Evolutionary conservation across 2,888 invertebrate genomes (phyloP).

Genomic region (Philhelius pedissequus): DNA sequence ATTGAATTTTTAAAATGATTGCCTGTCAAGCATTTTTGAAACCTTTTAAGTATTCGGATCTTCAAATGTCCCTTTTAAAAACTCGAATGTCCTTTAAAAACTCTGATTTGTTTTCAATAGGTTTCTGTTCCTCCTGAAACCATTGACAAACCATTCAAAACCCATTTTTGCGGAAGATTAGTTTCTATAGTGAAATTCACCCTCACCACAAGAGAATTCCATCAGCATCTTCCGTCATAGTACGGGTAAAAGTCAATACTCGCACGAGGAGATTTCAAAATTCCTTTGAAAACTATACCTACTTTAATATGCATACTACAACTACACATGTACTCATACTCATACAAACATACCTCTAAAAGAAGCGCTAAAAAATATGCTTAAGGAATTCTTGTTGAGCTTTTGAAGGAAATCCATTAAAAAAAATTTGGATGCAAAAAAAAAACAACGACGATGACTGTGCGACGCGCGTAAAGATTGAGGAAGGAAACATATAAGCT

Average conservation of each 20-base stretch:
- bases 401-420: constrained; percentile 51
- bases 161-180: background rate
- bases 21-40: too few relatives aligned
- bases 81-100: too few relatives aligned
- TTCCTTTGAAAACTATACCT: constrained; percentile 17
- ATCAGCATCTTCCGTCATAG: background rate
- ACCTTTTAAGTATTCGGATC: too few relatives aligned
- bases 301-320: background rate
- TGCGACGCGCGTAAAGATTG: background rate
- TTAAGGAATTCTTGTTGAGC: constrained; percentile 37
- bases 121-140: too few relatives aligned
- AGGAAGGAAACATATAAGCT: constrained; percentile 13
- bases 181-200: background rate
- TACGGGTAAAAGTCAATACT: constrained; percentile 38
- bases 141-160: too few relatives aligned
- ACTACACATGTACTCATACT: background rate
- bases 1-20: too few relatives aligned
- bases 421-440: constrained; percentile 44
- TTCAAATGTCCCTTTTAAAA: too few relatives aligned
- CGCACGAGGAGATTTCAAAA: constrained; percentile 34
- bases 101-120: too few relatives aligned
- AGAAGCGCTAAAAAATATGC: constrained; percentile 4
- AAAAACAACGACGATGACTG: background rate
- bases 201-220: background rate
- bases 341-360: background rate